Percentiles rank a stretch among this genome's conserved stretches.
phyloP scores from a whole-genome alignment of 35 echinoderm and acorn worm species.

The Apostichopus californicus region DNA sequence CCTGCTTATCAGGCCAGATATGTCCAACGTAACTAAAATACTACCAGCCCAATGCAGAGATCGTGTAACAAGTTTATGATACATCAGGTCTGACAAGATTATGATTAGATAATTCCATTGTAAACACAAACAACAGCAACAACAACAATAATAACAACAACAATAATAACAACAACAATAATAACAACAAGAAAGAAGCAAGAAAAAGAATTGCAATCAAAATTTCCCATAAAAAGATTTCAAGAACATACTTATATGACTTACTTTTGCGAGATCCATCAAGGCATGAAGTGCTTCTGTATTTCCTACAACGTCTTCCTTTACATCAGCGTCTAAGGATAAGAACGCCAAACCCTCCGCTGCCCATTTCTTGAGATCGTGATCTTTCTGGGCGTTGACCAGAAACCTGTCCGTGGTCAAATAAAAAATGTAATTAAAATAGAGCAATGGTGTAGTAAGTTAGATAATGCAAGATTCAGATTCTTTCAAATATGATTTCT shows the following conservation, averaged over 20 bases:
- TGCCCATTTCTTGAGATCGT: constrained; percentile 94
- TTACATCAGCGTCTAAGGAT: constrained; percentile 93
- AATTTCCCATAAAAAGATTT: too few species aligned
- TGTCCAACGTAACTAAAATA: too few species aligned
- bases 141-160: too few species aligned
- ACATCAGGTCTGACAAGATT: too few species aligned
- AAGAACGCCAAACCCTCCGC: constrained; percentile 91
- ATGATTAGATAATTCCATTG: too few species aligned
- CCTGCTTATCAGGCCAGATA: too few species aligned
- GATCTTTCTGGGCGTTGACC: constrained; percentile 79
- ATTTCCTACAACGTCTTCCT: constrained; percentile 77
- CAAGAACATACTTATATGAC: neutral
- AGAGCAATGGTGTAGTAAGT: neutral
- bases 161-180: too few species aligned
- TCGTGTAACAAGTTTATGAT: too few species aligned
- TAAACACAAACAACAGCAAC: too few species aligned
- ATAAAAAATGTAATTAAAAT: neutral
- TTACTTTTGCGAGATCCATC: constrained; percentile 91
- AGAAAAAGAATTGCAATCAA: too few species aligned
- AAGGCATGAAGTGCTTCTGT: constrained; percentile 67
- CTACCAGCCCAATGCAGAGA: too few species aligned
- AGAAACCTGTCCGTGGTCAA: constrained; percentile 64
- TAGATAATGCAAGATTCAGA: neutral
- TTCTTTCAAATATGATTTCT: neutral
- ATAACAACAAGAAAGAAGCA: too few species aligned